A percentile compares a stretch with the other conserved stretches of the same genome.
These are phyloP conservation scores for Zalophus californianus DNA, from an alignment of 2,797 vertebrate genomes.

Conservation along the genomic window DNA sequence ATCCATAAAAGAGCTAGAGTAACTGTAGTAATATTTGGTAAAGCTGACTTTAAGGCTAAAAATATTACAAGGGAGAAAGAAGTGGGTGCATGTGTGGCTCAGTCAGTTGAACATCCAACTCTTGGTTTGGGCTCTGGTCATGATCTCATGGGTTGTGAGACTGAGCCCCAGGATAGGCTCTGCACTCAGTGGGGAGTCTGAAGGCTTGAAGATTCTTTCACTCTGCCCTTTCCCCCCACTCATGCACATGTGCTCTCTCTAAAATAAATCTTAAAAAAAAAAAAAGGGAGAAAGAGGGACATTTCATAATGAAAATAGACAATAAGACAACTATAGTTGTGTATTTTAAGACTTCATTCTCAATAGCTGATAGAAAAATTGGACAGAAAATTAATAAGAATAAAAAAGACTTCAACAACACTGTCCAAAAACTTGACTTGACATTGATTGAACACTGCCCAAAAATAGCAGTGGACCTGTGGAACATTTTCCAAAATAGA, in stretches of 20 bases:
- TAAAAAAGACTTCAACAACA: background rate
- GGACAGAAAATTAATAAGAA: background rate
- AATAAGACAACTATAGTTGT: background rate
- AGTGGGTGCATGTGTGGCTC: background rate
- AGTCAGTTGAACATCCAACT: background rate
- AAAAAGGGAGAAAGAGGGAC: background rate
- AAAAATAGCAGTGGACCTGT: background rate
- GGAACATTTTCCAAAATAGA: background rate
- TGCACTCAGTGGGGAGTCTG: no score
- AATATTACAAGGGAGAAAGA: background rate
- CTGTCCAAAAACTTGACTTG: background rate
- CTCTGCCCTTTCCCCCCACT: no score
- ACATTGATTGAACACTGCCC: background rate
- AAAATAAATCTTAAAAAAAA: no score
- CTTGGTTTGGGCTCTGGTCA: background rate
- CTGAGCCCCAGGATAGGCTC: no score
- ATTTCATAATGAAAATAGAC: background rate
- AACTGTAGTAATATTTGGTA: background rate
- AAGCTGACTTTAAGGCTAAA: background rate
- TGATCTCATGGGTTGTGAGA: background rate
- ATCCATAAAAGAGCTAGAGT: background rate
- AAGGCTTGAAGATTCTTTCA: no score
- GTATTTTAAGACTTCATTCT: background rate
- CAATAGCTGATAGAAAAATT: background rate
- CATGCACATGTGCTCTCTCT: no score